Evolutionary conservation across 2,888 invertebrate genomes (phyloP), one percentile per base, ranked within the genome.

Genomic region (Oxyscelio sp.): DNA sequence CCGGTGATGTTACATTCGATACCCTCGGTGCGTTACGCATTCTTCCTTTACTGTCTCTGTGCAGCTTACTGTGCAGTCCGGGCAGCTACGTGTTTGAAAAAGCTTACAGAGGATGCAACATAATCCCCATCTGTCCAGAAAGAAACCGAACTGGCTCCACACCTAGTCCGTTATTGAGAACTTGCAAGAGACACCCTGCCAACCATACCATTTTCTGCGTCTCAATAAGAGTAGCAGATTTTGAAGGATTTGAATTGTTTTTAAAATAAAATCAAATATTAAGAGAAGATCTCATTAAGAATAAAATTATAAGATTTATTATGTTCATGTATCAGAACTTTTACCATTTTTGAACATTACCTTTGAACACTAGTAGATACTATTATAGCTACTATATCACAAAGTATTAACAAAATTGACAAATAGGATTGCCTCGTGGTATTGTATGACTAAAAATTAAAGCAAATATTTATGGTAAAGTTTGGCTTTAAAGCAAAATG

Each of bases 231-330:
- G 11, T 11, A 40, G n/a, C 4, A 38, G 15, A 56, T 68, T 77
- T 78, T 54, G 13, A 43, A 21, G 22, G 50, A 66, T 21, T 22
- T 2, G 54, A 63, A 81, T 83, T 65, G 83, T 73, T 75, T 85
- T 84, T 75, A 77, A 86, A 59, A 83, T 78, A 80, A 78, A 85
- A 77, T 80, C 71, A 79, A 80, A 80, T n/a, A n/a, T n/a, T n/a
- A n/a, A n/a, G n/a, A n/a, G n/a, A n/a, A n/a, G n/a, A n/a, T n/a
- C n/a, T n/a, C n/a, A n/a, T n/a, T n/a, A n/a, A n/a, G n/a, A n/a
- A n/a, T n/a, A n/a, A n/a, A n/a, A n/a, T n/a, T n/a, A n/a, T n/a
- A n/a, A n/a, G n/a, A n/a, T n/a, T n/a, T n/a, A n/a, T n/a, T n/a
- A n/a, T n/a, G n/a, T n/a, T n/a, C n/a, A n/a, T n/a, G n/a, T n/a